These are phyloP conservation scores for Eufriesea mexicana DNA, from an alignment of 1,140 invertebrate species.

Conservation along the genomic window DNA sequence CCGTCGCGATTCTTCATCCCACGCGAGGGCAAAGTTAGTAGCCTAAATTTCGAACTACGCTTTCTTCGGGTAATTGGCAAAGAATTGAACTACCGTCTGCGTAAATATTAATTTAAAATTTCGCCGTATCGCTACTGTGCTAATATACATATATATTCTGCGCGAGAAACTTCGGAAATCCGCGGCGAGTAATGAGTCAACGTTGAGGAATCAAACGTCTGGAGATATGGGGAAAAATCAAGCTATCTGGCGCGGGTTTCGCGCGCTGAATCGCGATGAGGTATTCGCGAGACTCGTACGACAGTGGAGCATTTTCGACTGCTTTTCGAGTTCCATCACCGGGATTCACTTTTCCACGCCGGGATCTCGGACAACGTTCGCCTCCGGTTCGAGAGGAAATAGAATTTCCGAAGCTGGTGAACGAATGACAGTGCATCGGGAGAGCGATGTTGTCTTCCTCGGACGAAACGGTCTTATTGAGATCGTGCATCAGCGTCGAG, in stretches of 20 bases:
- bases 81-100: too few relatives aligned
- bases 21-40: too few relatives aligned
- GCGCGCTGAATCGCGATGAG: slow-evolving; percentile 30
- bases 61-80: too few relatives aligned
- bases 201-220: background rate
- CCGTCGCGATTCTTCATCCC: too few relatives aligned
- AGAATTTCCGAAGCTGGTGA: background rate
- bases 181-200: too few relatives aligned
- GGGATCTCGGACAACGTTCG: slow-evolving; percentile 1
- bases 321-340: too few relatives aligned
- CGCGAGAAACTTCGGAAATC: background rate
- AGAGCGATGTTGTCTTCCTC: slow-evolving; percentile 17
- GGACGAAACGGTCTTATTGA: background rate
- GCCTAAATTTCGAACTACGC: too few relatives aligned
- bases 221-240: background rate
- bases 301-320: background rate
- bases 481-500: background rate
- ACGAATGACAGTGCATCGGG: slow-evolving; percentile 16
- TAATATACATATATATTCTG: too few relatives aligned
- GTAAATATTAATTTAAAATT: too few relatives aligned
- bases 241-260: background rate
- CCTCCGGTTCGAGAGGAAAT: background rate
- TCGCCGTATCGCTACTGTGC: too few relatives aligned
- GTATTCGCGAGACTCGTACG: background rate
- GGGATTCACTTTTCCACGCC: background rate